Evolutionary conservation across 1,140 invertebrate genomes (phyloP).

Genomic region (Temnothorax nylanderi): DNA sequence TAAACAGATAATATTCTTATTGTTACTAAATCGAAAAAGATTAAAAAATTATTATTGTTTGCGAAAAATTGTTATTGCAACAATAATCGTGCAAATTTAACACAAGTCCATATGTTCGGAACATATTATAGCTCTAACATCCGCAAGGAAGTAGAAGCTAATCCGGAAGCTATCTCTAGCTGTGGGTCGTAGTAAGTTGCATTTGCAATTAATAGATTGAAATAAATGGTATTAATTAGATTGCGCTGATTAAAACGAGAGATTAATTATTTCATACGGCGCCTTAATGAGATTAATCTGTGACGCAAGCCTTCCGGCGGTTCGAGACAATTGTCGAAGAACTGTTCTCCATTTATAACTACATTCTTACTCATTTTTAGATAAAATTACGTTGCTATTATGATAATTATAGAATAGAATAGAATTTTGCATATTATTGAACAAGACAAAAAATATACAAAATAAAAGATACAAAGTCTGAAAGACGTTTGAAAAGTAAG

Average conservation of each 20-base stretch:
- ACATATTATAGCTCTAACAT: slow-evolving; percentile 2
- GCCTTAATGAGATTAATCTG: slow-evolving; percentile 54
- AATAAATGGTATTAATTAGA: slow-evolving; percentile 52
- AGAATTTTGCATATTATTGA: background rate
- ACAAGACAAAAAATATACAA: background rate
- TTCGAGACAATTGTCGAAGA: background rate
- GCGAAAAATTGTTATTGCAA: slow-evolving; percentile 3
- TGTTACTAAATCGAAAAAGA: background rate
- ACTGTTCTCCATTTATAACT: background rate
- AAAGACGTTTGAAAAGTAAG: background rate
- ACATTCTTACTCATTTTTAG: background rate
- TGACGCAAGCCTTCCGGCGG: slow-evolving; percentile 55
- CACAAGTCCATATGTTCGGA: background rate
- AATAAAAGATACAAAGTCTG: background rate
- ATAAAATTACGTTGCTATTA: background rate
- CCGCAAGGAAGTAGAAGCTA: background rate
- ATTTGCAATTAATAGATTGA: slow-evolving; percentile 38
- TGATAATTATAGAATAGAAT: background rate
- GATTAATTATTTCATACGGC: slow-evolving; percentile 66
- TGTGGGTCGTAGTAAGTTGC: slow-evolving; percentile 1
- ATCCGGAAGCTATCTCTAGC: slow-evolving; percentile 37
- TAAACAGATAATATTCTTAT: slow-evolving; percentile 15
- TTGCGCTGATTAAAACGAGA: slow-evolving; percentile 68
- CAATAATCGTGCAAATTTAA: background rate
- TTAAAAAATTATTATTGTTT: background rate